Conservation (phyloP, 1,140 invertebrate genomes). For the Coenobita brevimanus region DNA sequence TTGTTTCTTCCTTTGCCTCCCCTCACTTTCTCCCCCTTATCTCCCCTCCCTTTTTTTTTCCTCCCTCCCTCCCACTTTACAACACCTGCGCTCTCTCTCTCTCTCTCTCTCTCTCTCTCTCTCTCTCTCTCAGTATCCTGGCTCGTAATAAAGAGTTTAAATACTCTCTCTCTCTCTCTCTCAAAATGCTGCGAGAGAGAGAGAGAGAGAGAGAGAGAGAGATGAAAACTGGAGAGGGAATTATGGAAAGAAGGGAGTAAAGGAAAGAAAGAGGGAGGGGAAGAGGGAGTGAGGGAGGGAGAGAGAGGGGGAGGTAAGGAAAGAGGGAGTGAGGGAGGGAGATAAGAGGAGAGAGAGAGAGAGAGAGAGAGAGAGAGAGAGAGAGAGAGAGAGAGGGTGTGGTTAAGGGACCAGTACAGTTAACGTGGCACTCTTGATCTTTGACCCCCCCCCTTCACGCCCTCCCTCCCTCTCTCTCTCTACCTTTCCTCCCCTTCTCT, state of each 20-base stretch:
- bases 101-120: not conserved
- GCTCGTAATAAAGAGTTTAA: too few relatives aligned
- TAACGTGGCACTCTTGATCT: too few relatives aligned
- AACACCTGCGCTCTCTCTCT: not conserved
- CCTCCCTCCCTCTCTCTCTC: too few relatives aligned
- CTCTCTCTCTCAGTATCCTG: too few relatives aligned
- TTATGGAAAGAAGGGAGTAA: not conserved
- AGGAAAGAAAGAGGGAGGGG: not conserved
- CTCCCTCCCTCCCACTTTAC: not conserved
- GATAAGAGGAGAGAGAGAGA: not conserved
- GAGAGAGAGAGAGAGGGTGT: too few relatives aligned
- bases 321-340: not conserved
- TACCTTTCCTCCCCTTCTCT: too few relatives aligned
- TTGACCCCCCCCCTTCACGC: too few relatives aligned
- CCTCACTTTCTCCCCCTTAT: too few relatives aligned
- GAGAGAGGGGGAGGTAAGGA: too few relatives aligned
- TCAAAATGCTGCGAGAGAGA: not conserved
- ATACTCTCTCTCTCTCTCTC: not conserved
- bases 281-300: too few relatives aligned
- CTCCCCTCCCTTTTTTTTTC: not conserved
- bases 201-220: not conserved
- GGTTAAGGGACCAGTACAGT: too few relatives aligned
- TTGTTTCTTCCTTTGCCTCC: too few relatives aligned
- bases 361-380: constrained; percentile 42
- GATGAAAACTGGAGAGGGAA: not conserved